Base-by-base conservation (phyloP, 2,113 vertebrate genomes). In the Ahaetulla prasina region DNA sequence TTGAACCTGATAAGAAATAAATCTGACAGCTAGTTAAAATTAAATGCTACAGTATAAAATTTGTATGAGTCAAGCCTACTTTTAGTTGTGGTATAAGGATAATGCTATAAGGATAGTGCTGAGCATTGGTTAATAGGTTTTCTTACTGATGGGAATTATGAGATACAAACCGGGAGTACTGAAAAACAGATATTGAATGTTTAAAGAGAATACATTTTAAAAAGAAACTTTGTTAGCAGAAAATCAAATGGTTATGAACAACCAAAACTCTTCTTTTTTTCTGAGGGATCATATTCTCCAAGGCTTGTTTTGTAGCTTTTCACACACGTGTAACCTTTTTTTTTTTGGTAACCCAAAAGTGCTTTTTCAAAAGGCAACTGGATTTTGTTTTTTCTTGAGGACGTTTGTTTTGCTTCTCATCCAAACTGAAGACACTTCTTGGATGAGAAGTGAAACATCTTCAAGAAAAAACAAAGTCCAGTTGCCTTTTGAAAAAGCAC, bases 11-110 rank as follows among this genome's bases (percentile, higher is more conserved):
- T 0, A 2, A 7, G 47, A 84, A 47, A 6, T 0, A 16, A 89
- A 89, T 39, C 74, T 89, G 55, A 89, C 55, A 89, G 47, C n/a
- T 47, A 39, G 54, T 39, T 89, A 89, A 92, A 92, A 85, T 27
- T 50, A 85, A 85, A 92, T 50, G 8, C 39, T 49, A 39, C 0
- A 16, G 43, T 49, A 50, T 57, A 10, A 43, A 85, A 39, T 85
- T 88, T 8, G 22, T 92, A 85, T 18, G 14, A 89, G 68, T 49
- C 49, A 60, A 60, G 30, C 43, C 16, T n/a, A 92, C 14, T 63
- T 68, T 54, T n/a, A 89, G 54, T n/a, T 47, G 8, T 39, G 4
- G 45, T 50, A 50, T 89, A 23, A 85, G n/a, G 8, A 85, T 50
- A 39, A 89, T 3, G 8, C 57, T 57, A 50, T 89, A 14, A 49